Conservation (phyloP, 2,797 vertebrate genomes). For the Sebastes reedi region DNA sequence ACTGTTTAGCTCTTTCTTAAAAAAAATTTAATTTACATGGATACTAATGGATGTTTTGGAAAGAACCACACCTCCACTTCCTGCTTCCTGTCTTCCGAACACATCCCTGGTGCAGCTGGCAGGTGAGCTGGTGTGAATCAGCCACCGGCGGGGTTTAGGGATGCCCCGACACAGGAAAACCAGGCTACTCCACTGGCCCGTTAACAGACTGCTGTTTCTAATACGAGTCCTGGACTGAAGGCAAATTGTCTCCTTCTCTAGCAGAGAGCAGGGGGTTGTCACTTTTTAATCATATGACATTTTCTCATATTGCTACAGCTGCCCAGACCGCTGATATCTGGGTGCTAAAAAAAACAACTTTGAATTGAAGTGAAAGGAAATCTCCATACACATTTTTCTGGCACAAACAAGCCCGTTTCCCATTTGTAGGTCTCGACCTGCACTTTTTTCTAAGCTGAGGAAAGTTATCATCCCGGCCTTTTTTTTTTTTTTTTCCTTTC, state of each 20-base stretch:
- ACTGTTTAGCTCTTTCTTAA: neutral
- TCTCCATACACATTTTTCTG: neutral
- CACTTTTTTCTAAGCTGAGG: neutral
- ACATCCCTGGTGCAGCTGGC: conserved; percentile 11
- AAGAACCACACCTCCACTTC: neutral
- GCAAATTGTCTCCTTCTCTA: neutral
- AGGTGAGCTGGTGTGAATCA: conserved; percentile 62
- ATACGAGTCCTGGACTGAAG: conserved; percentile 61
- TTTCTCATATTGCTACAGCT: neutral
- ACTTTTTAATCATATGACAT: conserved; percentile 16
- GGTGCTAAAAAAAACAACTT: neutral
- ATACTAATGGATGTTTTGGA: conserved; percentile 65
- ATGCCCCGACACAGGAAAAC: conserved; percentile 74
- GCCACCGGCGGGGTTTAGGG: conserved; percentile 54
- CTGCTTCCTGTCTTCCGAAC: conserved; percentile 7
- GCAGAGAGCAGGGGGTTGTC: neutral
- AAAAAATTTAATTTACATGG: conserved; percentile 23
- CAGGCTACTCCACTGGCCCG: conserved; percentile 64
- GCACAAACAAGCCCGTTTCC: neutral
- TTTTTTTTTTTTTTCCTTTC: neutral
- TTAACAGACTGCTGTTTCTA: conserved; percentile 56
- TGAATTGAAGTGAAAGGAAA: neutral
- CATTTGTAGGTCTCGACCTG: neutral
- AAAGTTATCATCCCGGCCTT: neutral
- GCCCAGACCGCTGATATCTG: neutral